Percentiles rank a stretch among this genome's conserved stretches.
Conservation (phyloP, 2,888 invertebrate species). For the Catocala sponsa region DNA sequence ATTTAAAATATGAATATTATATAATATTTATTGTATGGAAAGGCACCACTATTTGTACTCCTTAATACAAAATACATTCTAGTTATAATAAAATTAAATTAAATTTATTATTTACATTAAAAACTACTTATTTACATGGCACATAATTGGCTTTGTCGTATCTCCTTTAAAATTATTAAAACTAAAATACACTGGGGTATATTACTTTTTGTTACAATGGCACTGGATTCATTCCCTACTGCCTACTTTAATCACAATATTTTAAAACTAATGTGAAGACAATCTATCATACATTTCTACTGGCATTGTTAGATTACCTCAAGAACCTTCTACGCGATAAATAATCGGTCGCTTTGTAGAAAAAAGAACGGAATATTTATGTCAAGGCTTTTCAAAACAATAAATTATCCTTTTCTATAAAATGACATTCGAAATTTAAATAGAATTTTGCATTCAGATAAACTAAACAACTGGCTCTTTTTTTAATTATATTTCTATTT, state of each 20-base stretch:
- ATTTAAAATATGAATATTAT: slow-evolving; percentile 40
- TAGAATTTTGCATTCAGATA: neutral
- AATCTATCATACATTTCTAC: slow-evolving; percentile 12
- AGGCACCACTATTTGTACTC: slow-evolving; percentile 74
- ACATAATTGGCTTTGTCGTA: slow-evolving; percentile 73
- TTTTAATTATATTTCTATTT: no score
- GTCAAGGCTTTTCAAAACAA: no score
- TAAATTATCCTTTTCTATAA: no score
- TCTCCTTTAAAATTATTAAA: slow-evolving; percentile 38
- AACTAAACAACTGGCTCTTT: neutral
- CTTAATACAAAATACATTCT: slow-evolving; percentile 50
- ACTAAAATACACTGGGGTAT: slow-evolving; percentile 40
- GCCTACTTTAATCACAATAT: slow-evolving; percentile 47
- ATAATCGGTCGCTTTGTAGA: neutral
- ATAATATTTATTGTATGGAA: slow-evolving; percentile 43
- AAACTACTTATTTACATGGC: slow-evolving; percentile 80
- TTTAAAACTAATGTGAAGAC: slow-evolving; percentile 27
- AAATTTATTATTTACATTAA: slow-evolving; percentile 36
- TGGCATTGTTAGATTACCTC: slow-evolving; percentile 5
- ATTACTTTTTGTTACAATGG: slow-evolving; percentile 66
- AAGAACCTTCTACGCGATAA: neutral
- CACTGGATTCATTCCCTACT: slow-evolving; percentile 61
- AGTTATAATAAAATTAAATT: slow-evolving; percentile 27
- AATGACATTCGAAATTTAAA: no score
- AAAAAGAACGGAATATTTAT: no score